These are phyloP conservation scores for Syrrhaptes paradoxus DNA, from an alignment of 2,113 vertebrate genomes.

Conservation along the genomic window DNA sequence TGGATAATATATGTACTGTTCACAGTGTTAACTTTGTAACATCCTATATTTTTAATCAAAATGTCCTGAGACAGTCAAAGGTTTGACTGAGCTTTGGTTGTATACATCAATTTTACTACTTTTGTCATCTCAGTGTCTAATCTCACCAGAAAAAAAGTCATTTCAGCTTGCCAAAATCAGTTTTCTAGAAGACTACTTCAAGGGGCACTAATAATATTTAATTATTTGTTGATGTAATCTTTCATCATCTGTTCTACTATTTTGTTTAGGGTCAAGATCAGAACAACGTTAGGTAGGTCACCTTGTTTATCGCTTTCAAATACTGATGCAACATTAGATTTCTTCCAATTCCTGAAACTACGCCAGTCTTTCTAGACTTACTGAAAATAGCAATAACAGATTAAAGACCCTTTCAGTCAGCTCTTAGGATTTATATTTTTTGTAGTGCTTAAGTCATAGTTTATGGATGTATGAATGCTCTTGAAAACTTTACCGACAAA, in stretches of 20 bases:
- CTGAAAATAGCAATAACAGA: neutral
- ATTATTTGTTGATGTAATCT: neutral
- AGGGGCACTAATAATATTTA: neutral
- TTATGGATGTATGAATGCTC: neutral
- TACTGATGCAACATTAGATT: neutral
- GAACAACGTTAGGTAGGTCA: neutral
- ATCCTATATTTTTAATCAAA: neutral
- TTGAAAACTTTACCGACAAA: neutral
- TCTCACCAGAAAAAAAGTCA: neutral
- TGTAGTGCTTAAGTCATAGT: neutral
- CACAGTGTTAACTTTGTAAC: neutral
- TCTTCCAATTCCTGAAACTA: neutral
- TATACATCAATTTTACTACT: neutral
- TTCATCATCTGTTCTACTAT: neutral
- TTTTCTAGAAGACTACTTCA: neutral
- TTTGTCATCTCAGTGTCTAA: neutral
- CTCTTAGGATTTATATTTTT: neutral
- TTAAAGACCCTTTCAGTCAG: neutral
- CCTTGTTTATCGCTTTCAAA: neutral
- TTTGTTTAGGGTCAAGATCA: neutral
- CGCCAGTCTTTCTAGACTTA: neutral
- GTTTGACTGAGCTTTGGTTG: neutral
- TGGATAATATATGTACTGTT: neutral
- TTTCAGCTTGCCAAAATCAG: neutral
- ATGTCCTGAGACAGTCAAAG: neutral